These are phyloP conservation scores for Gulo gulo DNA, from an alignment of 2,113 vertebrate genomes.

Conservation along the genomic window DNA sequence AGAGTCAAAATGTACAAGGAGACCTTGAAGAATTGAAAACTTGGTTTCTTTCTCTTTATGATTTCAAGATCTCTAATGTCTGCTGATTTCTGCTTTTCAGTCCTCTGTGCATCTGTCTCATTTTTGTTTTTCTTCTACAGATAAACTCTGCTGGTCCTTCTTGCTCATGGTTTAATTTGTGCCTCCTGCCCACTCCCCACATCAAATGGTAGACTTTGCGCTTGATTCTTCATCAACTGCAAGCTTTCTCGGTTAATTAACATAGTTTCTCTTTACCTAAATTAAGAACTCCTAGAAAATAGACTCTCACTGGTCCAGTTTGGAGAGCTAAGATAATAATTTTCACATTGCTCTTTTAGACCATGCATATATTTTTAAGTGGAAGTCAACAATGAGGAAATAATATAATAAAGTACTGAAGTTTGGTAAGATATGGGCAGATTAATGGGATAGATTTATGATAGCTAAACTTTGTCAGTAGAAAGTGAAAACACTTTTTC, in stretches of 20 bases:
- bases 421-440: neutral
- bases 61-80: neutral
- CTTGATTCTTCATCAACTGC: neutral
- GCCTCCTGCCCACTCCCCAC: fast-evolving
- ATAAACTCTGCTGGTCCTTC: neutral
- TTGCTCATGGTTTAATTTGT: neutral
- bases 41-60: neutral
- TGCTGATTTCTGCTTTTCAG: neutral
- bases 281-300: neutral
- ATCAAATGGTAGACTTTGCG: neutral
- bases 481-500: neutral
- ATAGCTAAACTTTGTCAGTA: neutral
- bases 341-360: neutral
- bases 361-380: neutral
- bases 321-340: neutral
- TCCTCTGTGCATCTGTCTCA: fast-evolving
- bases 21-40: neutral
- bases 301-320: neutral
- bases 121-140: neutral
- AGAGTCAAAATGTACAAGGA: neutral
- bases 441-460: neutral
- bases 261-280: neutral
- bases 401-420: neutral
- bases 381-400: neutral
- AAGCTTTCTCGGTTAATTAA: neutral